Percentiles rank a stretch among this genome's conserved stretches.
phyloP scores from a whole-genome alignment of 1,140 invertebrate species.

The Araneus ventricosus region DNA sequence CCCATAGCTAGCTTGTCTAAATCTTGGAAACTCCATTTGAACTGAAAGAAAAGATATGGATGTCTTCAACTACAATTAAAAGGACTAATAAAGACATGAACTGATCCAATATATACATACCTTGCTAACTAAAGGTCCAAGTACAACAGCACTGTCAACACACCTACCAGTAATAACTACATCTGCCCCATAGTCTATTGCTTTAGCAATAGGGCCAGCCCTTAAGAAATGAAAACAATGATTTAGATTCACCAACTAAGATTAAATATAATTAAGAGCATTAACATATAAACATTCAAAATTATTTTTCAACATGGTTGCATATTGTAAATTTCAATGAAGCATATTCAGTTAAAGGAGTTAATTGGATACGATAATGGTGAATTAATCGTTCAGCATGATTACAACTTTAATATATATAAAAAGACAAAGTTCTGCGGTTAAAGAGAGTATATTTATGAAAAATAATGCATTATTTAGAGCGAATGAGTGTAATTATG shows the following conservation, averaged over 20 bases:
- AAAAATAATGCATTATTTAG: too few species aligned
- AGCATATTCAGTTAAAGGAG: background rate
- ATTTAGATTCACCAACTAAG: background rate
- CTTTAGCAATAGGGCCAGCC: constrained; percentile 81
- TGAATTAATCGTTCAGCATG: too few species aligned
- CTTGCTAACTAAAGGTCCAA: constrained; percentile 81
- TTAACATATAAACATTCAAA: background rate
- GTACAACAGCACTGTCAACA: constrained; percentile 82
- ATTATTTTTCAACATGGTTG: too few species aligned
- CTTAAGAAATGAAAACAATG: constrained; percentile 76
- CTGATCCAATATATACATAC: constrained; percentile 77
- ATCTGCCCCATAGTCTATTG: constrained; percentile 82
- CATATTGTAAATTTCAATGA: background rate
- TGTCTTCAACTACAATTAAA: background rate
- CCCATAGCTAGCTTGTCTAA: constrained; percentile 80
- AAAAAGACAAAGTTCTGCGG: too few species aligned
- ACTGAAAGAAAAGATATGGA: constrained; percentile 63
- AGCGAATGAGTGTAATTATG: too few species aligned
- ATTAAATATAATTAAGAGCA: background rate
- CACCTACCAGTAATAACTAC: constrained; percentile 83
- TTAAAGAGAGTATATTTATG: too few species aligned
- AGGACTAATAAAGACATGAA: background rate
- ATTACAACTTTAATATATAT: too few species aligned
- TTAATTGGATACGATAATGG: background rate
- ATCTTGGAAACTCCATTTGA: constrained; percentile 80